A percentile compares a stretch with the other conserved stretches of the same genome.
These are phyloP conservation scores for Drosophila tsacasi DNA, from an alignment of 1,140 invertebrate species.

Conservation along the genomic window DNA sequence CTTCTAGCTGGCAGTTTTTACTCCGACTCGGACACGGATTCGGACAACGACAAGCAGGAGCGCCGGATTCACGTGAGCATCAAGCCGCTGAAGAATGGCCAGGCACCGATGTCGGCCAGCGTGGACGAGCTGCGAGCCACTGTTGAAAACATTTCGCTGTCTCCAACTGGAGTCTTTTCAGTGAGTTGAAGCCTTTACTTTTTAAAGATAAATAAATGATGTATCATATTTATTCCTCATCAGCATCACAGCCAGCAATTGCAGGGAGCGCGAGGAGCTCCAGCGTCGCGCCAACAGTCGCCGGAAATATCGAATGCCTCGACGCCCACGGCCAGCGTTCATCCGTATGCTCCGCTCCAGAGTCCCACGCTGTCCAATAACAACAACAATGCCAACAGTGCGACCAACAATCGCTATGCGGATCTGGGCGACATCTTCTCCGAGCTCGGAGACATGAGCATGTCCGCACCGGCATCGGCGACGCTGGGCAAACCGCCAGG, in stretches of 20 bases:
- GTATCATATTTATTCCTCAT: conserved; percentile 87
- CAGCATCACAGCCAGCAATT: conserved; percentile 84
- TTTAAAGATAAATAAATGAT: not conserved
- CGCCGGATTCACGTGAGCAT: conserved; percentile 97
- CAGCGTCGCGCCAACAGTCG: conserved; percentile 87
- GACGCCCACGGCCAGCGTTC: conserved; percentile 92
- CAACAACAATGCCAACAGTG: conserved; percentile 85
- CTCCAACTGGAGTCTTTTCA: conserved; percentile 89
- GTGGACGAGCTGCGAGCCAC: conserved; percentile 97
- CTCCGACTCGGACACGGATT: conserved; percentile 96
- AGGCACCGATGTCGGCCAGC: conserved; percentile 94
- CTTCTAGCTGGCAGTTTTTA: conserved; percentile 91
- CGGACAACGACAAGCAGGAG: conserved; percentile 93
- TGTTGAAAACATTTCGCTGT: conserved; percentile 95
- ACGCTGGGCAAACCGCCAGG: conserved; percentile 85
- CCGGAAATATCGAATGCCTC: conserved; percentile 93
- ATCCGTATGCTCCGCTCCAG: conserved; percentile 93
- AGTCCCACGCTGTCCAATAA: conserved; percentile 88
- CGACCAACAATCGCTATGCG: conserved; percentile 77
- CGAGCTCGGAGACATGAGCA: conserved; percentile 92
- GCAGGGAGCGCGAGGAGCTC: conserved; percentile 61
- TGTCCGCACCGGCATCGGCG: conserved; percentile 88
- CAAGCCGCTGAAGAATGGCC: conserved; percentile 95
- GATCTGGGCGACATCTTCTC: conserved; percentile 93
- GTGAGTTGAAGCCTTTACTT: conserved; percentile 56